Percentiles rank a stretch among this genome's conserved stretches.
Conservation (phyloP, 2,113 vertebrate species). For the Centropristis striata region DNA sequence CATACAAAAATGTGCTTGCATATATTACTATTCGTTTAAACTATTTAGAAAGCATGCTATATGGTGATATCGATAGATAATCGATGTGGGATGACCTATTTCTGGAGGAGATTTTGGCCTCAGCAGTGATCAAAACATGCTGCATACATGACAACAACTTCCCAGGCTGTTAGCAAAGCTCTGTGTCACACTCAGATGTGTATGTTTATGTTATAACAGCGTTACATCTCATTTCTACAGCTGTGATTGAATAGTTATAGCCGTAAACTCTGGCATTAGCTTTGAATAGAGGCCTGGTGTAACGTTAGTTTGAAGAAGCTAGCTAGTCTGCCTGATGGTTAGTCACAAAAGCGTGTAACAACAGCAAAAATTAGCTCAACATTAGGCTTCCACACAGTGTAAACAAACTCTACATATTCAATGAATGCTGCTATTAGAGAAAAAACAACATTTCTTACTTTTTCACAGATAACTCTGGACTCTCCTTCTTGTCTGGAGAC, state of each 20-base stretch:
- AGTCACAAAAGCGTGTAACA: neutral
- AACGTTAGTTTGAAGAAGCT: neutral
- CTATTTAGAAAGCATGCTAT: no score
- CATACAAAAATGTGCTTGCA: no score
- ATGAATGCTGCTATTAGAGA: neutral
- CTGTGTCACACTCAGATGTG: neutral
- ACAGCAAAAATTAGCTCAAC: neutral
- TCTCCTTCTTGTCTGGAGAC: conserved; percentile 74
- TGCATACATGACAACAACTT: neutral
- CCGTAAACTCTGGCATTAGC: neutral
- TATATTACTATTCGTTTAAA: no score
- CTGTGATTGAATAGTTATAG: neutral
- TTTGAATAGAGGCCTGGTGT: conserved; percentile 9
- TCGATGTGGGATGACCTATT: no score
- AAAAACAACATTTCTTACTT: conserved; percentile 68
- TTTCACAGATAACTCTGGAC: conserved; percentile 75
- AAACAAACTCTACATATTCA: neutral
- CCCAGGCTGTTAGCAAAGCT: neutral
- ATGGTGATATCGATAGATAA: no score
- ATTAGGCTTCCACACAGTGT: neutral
- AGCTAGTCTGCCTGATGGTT: no score
- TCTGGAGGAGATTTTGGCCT: no score
- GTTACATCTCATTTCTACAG: neutral
- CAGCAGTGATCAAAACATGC: neutral
- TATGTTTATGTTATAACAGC: conserved; percentile 5